phyloP scores from a whole-genome alignment of 2,797 vertebrate genomes.

The Sebastes alutus region DNA sequence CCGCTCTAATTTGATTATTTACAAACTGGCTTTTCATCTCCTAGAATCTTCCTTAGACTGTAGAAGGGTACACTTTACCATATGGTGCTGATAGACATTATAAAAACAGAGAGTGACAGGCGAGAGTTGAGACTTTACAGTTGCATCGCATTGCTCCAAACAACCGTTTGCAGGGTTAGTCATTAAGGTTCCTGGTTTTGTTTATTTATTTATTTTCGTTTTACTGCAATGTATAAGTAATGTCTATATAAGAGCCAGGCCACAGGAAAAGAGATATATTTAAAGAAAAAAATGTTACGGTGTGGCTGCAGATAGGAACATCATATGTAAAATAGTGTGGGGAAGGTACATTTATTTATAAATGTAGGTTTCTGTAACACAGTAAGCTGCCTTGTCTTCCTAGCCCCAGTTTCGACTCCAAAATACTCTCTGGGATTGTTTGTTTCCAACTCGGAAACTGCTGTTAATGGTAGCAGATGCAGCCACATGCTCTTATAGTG shows the following conservation, averaged over 20 bases:
- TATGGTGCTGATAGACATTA: no score
- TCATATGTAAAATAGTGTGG: background rate
- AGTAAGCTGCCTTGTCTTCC: background rate
- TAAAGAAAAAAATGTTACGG: background rate
- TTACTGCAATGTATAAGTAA: background rate
- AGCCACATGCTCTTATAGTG: background rate
- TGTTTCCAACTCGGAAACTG: background rate
- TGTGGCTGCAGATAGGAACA: background rate
- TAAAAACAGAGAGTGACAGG: no score
- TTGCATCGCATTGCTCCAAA: no score
- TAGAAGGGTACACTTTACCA: no score
- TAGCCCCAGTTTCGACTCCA: no score
- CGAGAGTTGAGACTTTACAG: no score
- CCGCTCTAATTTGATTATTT: background rate
- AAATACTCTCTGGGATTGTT: background rate
- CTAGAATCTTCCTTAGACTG: no score
- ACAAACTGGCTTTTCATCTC: no score
- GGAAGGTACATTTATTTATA: background rate
- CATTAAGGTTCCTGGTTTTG: background rate
- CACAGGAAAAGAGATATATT: background rate
- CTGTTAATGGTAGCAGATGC: background rate
- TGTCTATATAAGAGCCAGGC: background rate
- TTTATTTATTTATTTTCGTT: no score
- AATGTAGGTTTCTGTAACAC: constrained; percentile 14
- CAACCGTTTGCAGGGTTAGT: no score